Base-by-base conservation (phyloP, 1,140 invertebrate genomes). In the Littorina saxatilis region DNA sequence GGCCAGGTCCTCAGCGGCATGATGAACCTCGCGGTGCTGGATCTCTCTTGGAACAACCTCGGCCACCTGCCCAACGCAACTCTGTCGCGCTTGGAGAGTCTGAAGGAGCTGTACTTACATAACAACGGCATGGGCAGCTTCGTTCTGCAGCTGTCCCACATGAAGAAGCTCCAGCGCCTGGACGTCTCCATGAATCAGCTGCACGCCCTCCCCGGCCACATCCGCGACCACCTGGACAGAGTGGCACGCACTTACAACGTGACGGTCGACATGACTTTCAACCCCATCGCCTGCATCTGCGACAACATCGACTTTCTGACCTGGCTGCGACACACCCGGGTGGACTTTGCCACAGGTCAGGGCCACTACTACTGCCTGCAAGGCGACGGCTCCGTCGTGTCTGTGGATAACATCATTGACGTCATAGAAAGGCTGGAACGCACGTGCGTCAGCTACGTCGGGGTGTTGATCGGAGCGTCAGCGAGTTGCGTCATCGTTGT, bases 31-130 rank as follows among this genome's bases (percentile, higher is more conserved):
- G 50, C 52, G 35, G 1, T 61, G 7, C 58, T 88, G 32, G 79
- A 87, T 68, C 39, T 88, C 17, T 82, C 84, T 9, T 23, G 50
- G 15, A 88, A 88, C 55, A 39, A 61, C 17, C 82, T 88, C n/a
- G 37, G 58, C 23, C 43, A 17, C 7, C 35, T 88, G 1, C 37
- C 20, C 20, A n/a, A 1, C 0, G 7, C 58, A 27, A 55, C 79
- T 13, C 83, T 87, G 70, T 29, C 23, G 15, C 47, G 55, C 17
- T 72, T 85, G 15, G 27, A 13, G 0, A 66, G 74, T 40, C 52
- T 88, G 11, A 29, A 79, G 32, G 23, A 37, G 17, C 74, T 88
- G n/a, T 72, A 80, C 23, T 35, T 87, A 15, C 58, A 63, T 9
- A 32, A 68, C 17, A 87, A 87, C 68, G n/a, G 40, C 0, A 35